Evolutionary conservation across 2,888 invertebrate genomes (phyloP).

Genomic region (Sarcophaga variegata): DNA sequence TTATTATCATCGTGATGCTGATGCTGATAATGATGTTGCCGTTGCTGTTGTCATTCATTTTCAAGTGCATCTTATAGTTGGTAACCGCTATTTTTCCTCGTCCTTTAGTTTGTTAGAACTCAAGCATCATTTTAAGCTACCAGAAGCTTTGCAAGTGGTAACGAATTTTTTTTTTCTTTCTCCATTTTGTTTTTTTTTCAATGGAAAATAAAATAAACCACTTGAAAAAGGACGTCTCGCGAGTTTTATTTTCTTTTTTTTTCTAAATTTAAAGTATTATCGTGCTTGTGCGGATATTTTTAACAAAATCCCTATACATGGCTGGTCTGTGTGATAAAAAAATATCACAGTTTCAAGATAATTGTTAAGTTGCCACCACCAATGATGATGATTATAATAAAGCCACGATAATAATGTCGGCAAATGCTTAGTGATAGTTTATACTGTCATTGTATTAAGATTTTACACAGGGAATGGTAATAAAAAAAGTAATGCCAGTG

Average conservation of each 20-base stretch:
- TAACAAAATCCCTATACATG: neutral
- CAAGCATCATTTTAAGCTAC: conserved; percentile 7
- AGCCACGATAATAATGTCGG: neutral
- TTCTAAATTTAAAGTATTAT: conserved; percentile 21
- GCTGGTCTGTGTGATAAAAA: neutral
- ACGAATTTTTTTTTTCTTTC: neutral
- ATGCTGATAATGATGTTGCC: no score
- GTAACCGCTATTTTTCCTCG: neutral
- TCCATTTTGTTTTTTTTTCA: no score
- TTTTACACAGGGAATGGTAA: neutral
- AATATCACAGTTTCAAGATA: neutral
- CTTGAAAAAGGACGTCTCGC: conserved; percentile 22
- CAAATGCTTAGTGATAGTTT: neutral
- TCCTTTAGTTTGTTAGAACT: neutral
- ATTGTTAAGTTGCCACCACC: conserved; percentile 1
- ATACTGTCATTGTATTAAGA: neutral
- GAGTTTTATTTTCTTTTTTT: neutral
- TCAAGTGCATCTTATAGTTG: conserved; percentile 6
- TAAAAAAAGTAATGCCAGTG: neutral
- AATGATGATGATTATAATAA: neutral
- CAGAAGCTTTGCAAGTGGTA: neutral
- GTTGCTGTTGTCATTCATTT: neutral
- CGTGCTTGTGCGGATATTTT: conserved; percentile 11
- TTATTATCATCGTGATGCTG: neutral
- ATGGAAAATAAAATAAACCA: conserved; percentile 3